Percentiles rank a stretch among this genome's conserved stretches.
These are phyloP conservation scores for Trachythela sp. DNA, from an alignment of 64 coral and sea anemone species.

Conservation along the genomic window DNA sequence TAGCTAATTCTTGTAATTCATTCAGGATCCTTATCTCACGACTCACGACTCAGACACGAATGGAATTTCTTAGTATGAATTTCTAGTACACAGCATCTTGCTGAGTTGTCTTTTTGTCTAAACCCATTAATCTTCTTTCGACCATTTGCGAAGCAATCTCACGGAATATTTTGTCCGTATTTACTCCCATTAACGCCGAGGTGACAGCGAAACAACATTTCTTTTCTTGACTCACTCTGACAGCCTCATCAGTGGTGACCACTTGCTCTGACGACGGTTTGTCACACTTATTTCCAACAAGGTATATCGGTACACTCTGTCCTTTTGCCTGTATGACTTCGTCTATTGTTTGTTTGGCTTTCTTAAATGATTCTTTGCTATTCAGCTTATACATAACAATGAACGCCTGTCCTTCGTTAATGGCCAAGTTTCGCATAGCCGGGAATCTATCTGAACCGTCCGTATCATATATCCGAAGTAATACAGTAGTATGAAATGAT, in stretches of 20 bases:
- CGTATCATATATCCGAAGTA: conserved; percentile 5
- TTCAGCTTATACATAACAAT: conserved; percentile 19
- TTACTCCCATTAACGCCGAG: not conserved
- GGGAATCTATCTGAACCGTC: conserved; percentile 3
- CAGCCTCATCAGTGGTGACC: not conserved
- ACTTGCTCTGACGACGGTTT: not conserved
- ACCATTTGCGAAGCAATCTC: conserved; percentile 20
- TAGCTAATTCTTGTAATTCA: too few species aligned
- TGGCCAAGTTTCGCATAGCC: not conserved
- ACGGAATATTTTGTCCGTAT: conserved; percentile 30
- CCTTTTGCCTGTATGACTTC: not conserved
- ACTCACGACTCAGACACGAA: too few species aligned
- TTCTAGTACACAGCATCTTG: not conserved
- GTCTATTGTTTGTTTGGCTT: not conserved
- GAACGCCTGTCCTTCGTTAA: conserved; percentile 4
- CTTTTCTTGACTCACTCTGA: not conserved
- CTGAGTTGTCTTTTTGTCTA: not conserved
- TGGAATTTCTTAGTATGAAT: too few species aligned
- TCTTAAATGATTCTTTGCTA: not conserved
- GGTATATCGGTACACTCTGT: not conserved
- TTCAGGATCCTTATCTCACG: too few species aligned
- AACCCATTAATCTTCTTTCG: not conserved
- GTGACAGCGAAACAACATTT: not conserved
- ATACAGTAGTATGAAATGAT: not conserved
- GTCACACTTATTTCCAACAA: conserved; percentile 24